A percentile compares a stretch with the other conserved stretches of the same genome.
These are phyloP conservation scores for Platycheirus albimanus DNA, from an alignment of 2,888 invertebrate species.

Conservation along the genomic window DNA sequence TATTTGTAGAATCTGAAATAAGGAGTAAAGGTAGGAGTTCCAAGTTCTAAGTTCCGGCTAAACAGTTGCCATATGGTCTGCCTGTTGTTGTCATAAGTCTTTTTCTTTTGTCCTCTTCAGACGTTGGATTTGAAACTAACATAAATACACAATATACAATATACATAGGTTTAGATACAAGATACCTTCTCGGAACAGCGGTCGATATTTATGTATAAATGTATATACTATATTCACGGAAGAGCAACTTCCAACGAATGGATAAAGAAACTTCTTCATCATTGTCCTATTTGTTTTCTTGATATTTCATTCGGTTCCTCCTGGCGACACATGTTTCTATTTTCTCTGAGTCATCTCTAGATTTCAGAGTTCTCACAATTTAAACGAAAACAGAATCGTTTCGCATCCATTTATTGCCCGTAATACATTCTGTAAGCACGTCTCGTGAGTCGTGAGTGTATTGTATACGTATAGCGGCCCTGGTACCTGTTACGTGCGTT, in stretches of 20 bases:
- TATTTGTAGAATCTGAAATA: constrained; percentile 25
- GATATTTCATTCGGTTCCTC: constrained; percentile 48
- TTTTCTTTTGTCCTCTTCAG: not conserved
- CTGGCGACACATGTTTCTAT: constrained; percentile 55
- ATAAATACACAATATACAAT: not conserved
- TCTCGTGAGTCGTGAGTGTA: constrained; percentile 3
- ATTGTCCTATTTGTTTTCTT: constrained; percentile 58
- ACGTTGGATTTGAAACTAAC: not conserved
- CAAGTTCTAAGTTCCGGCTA: constrained; percentile 43
- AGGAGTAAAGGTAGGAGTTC: not conserved
- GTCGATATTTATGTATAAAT: constrained; percentile 13
- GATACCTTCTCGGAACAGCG: too few species aligned
- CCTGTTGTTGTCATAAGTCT: constrained; percentile 48
- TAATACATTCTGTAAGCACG: constrained; percentile 31
- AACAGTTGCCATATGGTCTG: constrained; percentile 43
- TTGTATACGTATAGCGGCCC: too few species aligned
- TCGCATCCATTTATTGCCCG: constrained; percentile 47
- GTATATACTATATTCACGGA: constrained; percentile 8
- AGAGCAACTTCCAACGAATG: constrained; percentile 32
- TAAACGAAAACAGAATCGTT: constrained; percentile 29
- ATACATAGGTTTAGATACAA: not conserved
- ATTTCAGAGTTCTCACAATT: constrained; percentile 35
- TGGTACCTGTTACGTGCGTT: constrained; percentile 60
- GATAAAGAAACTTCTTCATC: constrained; percentile 47
- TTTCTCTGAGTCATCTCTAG: constrained; percentile 34